Conservation (phyloP, 2,797 vertebrate genomes). For the Taenioides sp. region DNA sequence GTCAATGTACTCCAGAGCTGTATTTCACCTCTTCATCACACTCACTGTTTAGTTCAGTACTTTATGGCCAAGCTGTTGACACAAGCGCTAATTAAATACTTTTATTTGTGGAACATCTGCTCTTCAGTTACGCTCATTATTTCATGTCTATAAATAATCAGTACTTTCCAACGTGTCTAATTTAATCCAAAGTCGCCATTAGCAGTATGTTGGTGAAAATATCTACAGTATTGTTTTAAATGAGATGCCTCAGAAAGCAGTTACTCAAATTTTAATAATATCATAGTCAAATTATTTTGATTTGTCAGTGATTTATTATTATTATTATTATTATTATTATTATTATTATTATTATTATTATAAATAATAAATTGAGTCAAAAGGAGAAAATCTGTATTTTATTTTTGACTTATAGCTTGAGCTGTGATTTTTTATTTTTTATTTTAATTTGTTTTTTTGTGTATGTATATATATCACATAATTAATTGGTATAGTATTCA, state of each 20-base stretch:
- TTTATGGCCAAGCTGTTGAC: slow-evolving; percentile 12
- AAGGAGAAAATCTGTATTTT: too few species aligned
- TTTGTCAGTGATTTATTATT: too few species aligned
- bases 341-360: not conserved
- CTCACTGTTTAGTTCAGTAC: not conserved
- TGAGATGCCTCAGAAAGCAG: not conserved
- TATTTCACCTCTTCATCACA: slow-evolving; percentile 5
- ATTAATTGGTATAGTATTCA: too few species aligned
- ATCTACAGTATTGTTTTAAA: not conserved
- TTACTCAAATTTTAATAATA: too few species aligned
- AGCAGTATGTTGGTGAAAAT: not conserved
- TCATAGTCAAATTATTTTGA: too few species aligned
- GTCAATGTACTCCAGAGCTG: not conserved
- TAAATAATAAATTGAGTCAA: too few species aligned
- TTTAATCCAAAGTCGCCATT: not conserved
- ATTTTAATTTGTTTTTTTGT: too few species aligned
- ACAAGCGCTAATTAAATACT: slow-evolving; percentile 11
- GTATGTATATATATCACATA: too few species aligned
- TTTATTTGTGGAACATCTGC: slow-evolving; percentile 10
- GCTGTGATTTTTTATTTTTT: too few species aligned
- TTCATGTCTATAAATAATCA: not conserved
- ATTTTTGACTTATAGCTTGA: too few species aligned
- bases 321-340: not conserved
- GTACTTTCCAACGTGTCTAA: not conserved
- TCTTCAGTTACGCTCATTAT: slow-evolving; percentile 13